Evolutionary conservation across 1,140 invertebrate genomes (phyloP).

Genomic region (Calephelis virginiensis): DNA sequence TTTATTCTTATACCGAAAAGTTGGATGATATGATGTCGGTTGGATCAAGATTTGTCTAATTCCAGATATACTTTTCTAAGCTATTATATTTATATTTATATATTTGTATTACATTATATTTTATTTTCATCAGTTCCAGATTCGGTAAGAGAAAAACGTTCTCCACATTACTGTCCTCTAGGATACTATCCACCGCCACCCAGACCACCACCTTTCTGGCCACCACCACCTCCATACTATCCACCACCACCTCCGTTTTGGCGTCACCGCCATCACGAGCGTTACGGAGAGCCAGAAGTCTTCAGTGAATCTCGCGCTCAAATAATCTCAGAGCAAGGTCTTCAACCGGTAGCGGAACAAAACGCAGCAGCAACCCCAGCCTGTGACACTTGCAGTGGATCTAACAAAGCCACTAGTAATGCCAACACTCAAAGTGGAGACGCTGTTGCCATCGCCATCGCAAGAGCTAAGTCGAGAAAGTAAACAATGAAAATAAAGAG

Average conservation of each 20-base stretch:
- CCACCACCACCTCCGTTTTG: slow-evolving; percentile 21
- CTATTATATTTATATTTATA: too few species aligned
- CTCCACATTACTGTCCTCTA: slow-evolving; percentile 21
- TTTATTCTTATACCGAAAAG: too few species aligned
- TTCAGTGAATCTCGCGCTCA: slow-evolving; percentile 6
- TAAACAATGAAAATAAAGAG: not conserved
- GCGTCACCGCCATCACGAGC: slow-evolving; percentile 19
- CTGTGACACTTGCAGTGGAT: slow-evolving; percentile 22
- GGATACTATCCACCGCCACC: slow-evolving; percentile 36
- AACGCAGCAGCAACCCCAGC: slow-evolving; percentile 5
- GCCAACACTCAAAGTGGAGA: slow-evolving; percentile 43
- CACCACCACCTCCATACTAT: slow-evolving; percentile 29
- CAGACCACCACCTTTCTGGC: slow-evolving; percentile 22
- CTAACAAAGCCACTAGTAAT: slow-evolving; percentile 40
- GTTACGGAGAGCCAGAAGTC: not conserved
- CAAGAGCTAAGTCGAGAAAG: slow-evolving; percentile 26
- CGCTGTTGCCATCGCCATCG: slow-evolving; percentile 49
- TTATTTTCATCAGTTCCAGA: too few species aligned
- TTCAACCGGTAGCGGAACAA: not conserved
- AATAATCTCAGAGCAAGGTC: not conserved
- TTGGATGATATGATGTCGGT: too few species aligned
- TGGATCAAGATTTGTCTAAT: too few species aligned
- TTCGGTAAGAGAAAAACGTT: too few species aligned
- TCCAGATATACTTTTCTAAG: too few species aligned
- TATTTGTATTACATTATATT: too few species aligned